Percentiles rank a stretch among this genome's conserved stretches.
phyloP scores from a whole-genome alignment of 2,888 invertebrate species.

The Protonemura montana region DNA sequence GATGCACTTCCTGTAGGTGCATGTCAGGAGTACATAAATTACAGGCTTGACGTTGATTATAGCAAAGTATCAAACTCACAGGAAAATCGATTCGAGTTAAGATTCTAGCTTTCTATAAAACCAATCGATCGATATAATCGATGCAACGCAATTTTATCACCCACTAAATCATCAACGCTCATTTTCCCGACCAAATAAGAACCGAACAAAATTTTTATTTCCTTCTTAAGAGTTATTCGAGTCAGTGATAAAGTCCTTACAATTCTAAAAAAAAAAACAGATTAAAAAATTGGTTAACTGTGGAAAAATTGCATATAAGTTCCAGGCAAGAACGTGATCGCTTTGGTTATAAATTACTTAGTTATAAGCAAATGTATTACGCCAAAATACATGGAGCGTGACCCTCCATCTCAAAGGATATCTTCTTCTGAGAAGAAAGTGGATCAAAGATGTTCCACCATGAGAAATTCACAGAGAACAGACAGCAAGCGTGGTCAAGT shows the following conservation, averaged over 20 bases:
- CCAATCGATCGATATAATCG: not conserved
- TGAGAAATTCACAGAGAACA: not conserved
- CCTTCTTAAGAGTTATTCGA: not conserved
- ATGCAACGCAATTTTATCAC: not conserved
- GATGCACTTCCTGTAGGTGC: not conserved
- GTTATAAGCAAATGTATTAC: not conserved
- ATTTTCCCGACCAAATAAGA: not conserved
- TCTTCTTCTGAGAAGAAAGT: not conserved
- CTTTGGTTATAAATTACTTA: not conserved
- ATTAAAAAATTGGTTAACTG: not conserved
- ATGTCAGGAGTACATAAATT: not conserved
- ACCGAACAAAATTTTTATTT: not conserved
- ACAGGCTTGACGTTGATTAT: not conserved
- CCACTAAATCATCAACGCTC: not conserved
- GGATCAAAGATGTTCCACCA: not conserved
- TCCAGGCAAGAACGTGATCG: not conserved
- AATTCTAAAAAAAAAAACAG: not conserved
- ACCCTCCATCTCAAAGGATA: not conserved
- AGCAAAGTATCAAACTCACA: not conserved
- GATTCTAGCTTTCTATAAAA: not conserved
- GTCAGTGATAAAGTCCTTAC: not conserved
- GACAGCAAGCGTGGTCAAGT: too few species aligned
- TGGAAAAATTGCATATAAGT: not conserved
- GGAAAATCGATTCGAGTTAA: not conserved
- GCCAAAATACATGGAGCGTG: not conserved